Evolutionary conservation across 2,113 vertebrate genomes (phyloP).

Genomic region (Antennarius striatus): DNA sequence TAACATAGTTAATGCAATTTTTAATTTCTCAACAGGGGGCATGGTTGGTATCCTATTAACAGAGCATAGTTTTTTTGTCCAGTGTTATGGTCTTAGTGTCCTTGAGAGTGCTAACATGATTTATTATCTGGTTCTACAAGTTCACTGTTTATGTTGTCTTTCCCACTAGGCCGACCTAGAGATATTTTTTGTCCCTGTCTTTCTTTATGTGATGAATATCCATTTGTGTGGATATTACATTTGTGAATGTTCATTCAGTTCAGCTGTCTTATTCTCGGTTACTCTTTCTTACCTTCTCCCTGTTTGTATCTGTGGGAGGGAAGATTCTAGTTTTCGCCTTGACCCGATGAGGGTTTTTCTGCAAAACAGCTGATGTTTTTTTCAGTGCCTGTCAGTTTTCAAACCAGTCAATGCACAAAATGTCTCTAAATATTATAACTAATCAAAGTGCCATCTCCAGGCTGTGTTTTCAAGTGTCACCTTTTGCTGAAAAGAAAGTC

Average conservation of each 20-base stretch:
- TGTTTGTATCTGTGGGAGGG: conserved; percentile 28
- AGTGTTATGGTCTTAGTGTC: conserved; percentile 15
- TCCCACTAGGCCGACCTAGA: conserved; percentile 24
- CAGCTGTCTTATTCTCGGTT: conserved; percentile 19
- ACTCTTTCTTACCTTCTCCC: conserved; percentile 6
- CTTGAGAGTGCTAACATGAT: conserved; percentile 27
- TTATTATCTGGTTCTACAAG: conserved; percentile 28
- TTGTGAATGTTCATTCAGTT: conserved; percentile 21
- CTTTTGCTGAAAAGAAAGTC: no score
- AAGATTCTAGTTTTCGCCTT: conserved; percentile 41
- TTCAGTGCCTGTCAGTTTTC: conserved; percentile 20
- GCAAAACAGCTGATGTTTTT: conserved; percentile 40
- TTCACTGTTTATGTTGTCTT: conserved; percentile 24
- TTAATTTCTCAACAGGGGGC: conserved; percentile 13
- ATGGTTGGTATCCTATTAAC: conserved; percentile 18
- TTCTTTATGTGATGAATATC: conserved; percentile 32
- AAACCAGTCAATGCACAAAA: no score
- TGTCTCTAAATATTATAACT: no score
- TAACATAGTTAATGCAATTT: no score
- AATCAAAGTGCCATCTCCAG: no score
- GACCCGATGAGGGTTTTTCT: conserved; percentile 34
- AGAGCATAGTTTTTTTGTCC: conserved; percentile 19
- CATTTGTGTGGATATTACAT: conserved; percentile 10
- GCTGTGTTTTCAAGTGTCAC: no score
- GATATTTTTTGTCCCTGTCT: conserved; percentile 12